A percentile compares a stretch with the other conserved stretches of the same genome.
These are phyloP conservation scores for Craniophora ligustri DNA, from an alignment of 2,888 invertebrate genomes.

Conservation along the genomic window DNA sequence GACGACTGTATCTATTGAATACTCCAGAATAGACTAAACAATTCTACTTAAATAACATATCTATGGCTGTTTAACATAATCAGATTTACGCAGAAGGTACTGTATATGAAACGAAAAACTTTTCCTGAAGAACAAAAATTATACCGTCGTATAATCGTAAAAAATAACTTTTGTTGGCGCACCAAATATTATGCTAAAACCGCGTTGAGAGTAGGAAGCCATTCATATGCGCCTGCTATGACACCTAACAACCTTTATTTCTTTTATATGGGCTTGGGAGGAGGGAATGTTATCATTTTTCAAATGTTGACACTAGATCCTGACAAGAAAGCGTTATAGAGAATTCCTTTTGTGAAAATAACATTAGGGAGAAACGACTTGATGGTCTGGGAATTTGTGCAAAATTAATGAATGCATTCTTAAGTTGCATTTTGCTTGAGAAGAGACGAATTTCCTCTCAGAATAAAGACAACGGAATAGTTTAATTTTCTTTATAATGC, in stretches of 20 bases:
- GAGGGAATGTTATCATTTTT: conserved; percentile 45
- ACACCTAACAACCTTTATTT: conserved; percentile 36
- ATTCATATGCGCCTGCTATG: conserved; percentile 44
- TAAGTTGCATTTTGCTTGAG: conserved; percentile 22
- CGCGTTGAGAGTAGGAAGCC: conserved; percentile 44
- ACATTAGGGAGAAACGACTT: conserved; percentile 6
- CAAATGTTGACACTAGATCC: conserved; percentile 20
- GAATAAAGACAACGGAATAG: conserved; percentile 2
- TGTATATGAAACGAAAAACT: conserved; percentile 15
- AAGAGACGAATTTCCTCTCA: conserved; percentile 9
- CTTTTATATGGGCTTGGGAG: conserved; percentile 8
- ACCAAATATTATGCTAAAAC: conserved; percentile 58
- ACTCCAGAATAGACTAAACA: no score
- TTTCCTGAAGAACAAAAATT: conserved; percentile 3
- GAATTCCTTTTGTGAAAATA: conserved; percentile 20
- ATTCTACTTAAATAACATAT: no score
- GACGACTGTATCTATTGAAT: no score
- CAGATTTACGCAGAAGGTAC: background rate
- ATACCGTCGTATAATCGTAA: conserved; percentile 51
- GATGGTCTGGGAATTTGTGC: conserved; percentile 8
- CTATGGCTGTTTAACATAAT: background rate
- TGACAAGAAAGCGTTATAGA: conserved; percentile 3
- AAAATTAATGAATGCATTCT: conserved; percentile 39
- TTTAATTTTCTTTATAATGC: conserved; percentile 26
- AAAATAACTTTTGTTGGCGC: conserved; percentile 59